Evolutionary conservation across 2,113 vertebrate genomes (phyloP), one percentile per base, ranked within the genome.

Genomic region (Chaetodon auriga): DNA sequence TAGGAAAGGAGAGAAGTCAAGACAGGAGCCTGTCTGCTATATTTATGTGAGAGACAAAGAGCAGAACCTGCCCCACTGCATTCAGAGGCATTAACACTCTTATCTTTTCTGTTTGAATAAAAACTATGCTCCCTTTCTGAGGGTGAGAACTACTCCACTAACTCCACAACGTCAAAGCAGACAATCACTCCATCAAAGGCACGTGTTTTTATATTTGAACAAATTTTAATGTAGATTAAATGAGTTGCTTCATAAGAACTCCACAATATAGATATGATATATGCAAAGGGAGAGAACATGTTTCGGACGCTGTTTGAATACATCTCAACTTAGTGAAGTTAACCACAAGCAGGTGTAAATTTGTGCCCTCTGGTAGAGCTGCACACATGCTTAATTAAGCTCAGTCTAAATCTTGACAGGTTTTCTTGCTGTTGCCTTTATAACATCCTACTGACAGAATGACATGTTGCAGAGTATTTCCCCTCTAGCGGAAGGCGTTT

Each of bases 11-110:
- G 18, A 53, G 7, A 65, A 62, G 63, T 54, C 38, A 75, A 69
- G 62, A 53, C 18, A 75, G 79, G 68, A 80, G 68, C 72, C 23
- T 36, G 66, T 74, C 41, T 60, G n/a, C 49, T 76, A 25, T 58
- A 84, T 76, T 81, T 38, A 43, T 36, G 66, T 41, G 14, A 30
- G 7, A 82, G 49, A 81, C 66, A 85, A 90, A 92, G 82, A 86
- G 80, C 54, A 90, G 86, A 96, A 96, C 96, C 94, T 89, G 95
- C 93, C 91, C 75, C 75, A 87, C 94, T 68, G 93, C 96, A 97
- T 97, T 92, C 93, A 95, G 76, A 88, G 80, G 80, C 89, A 89
- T 68, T 84, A 87, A 84, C 87, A 87, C 89, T 89, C 83, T 93
- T 89, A 89, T 93, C 86, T 91, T 57, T 0, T 61, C 55, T 82